Base-by-base conservation (phyloP, 2,797 vertebrate species). In the Chromobotia macracanthus region DNA sequence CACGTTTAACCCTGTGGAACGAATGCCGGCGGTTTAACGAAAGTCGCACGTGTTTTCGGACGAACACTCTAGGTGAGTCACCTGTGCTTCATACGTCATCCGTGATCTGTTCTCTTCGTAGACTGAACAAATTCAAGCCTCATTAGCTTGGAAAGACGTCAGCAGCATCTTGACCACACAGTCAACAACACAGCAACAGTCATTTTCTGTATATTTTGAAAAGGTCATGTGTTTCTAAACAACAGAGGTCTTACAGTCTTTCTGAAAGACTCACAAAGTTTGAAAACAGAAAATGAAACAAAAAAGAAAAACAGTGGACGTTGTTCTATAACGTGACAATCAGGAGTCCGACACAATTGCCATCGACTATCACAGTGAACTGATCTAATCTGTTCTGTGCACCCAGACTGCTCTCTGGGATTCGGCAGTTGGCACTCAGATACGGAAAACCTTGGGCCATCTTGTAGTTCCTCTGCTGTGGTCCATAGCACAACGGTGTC, bases 1-100 rank as follows among this genome's bases (percentile, higher is more conserved):
- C 97, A 99, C 3, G 97, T 99, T 93, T 99, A 95, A 97, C 82
- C 46, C 28, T 9, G 11, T 5, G 4, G 35, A 38, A 31, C 31
- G 2, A 31, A 31, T 5, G 5, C 31, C 31, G 31, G 31, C 31
- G 31, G 31, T 31, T 31, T 31, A 2, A 5, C 31, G 31, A 5
- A 31, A 31, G 31, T 31, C 5, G 31, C 5, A 31, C 31, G 31
- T 31, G 31, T 5, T 31, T 31, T 31, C 5, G 5, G 5, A 6
- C 35, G 5, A 38, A 38, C 35, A 5, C 5, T 38, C 5, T 38
- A 3, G 3, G 35, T 38, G 35, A 38, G 35, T 63, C 73, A 16
- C 38, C 8, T 23, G 11, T 66, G 41, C 44, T 69, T 50, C 44
- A 56, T 65, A 44, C 44, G 12, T 53, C 56, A 61, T 63, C 53